A percentile compares a stretch with the other conserved stretches of the same genome.
Conservation (phyloP, 2,113 vertebrate genomes). For the Coregonus clupeaformis region DNA sequence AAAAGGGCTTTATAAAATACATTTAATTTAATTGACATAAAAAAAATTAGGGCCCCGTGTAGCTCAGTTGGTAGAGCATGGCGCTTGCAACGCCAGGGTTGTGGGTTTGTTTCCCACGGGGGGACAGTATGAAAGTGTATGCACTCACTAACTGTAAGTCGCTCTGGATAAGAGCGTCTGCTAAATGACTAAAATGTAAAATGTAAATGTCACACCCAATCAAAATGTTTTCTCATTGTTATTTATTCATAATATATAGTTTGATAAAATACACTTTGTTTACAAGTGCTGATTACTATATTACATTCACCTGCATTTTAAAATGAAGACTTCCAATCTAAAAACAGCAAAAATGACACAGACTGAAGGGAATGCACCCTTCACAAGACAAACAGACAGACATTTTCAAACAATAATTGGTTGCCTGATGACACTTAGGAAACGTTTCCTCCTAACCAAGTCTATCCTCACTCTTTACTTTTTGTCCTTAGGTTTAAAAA, state of each 20-base stretch:
- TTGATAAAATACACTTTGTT: constrained; percentile 78
- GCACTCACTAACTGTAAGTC: no score
- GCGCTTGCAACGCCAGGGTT: no score
- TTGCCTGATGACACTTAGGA: constrained; percentile 4
- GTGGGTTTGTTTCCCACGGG: no score
- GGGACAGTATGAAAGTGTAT: no score
- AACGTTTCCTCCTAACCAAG: not conserved
- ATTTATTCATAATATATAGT: constrained; percentile 73
- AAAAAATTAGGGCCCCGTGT: no score
- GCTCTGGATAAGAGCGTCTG: no score
- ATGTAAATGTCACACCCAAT: constrained; percentile 7
- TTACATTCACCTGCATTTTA: constrained; percentile 77
- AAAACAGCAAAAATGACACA: constrained; percentile 31
- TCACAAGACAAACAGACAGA: constrained; percentile 1
- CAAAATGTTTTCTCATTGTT: constrained; percentile 59
- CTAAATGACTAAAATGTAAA: no score
- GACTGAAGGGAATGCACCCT: constrained; percentile 14
- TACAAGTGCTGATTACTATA: constrained; percentile 79
- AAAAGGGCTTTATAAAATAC: not conserved
- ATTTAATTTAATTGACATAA: not conserved
- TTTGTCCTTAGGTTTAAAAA: no score
- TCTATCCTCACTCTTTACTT: not conserved
- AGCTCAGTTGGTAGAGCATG: no score
- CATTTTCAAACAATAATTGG: not conserved
- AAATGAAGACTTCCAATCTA: constrained; percentile 55